Evolutionary conservation across 2,888 invertebrate species (phyloP), one percentile per base, ranked within the genome.

Genomic region (Lasioglossum villosulum): DNA sequence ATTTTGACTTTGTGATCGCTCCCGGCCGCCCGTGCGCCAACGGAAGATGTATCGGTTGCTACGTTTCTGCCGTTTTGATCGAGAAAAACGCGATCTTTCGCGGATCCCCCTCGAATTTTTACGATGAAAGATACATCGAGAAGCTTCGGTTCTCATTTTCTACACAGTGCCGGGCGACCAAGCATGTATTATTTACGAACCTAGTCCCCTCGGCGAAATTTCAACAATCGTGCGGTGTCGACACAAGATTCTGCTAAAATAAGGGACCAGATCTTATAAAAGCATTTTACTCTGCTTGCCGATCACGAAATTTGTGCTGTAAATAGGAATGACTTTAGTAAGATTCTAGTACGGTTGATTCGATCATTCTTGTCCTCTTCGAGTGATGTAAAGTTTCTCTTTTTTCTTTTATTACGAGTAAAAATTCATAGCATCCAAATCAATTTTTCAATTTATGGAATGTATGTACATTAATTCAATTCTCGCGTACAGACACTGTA

Each of bases 131-230:
- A 34, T 34, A 39, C n/a, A 10, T 68, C 37, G 37, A 39, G 3
- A 39, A 8, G 23, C n/a, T 84, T 82, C 76, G 74, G 71, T 71
- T 75, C 80, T 73, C 80, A 80, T 80, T 81, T 78, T 77, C 66
- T 79, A 75, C 75, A 74, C 39, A 12, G 37, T 59, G 66, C 71
- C 39, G 74, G 77, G 63, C 72, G 77, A 83, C 72, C 16, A 52
- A 48, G 66, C 74, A 68, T 37, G 70, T 80, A 74, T 85, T 71
- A 66, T 82, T 87, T 83, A 83, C 81, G 66, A 80, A 75, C 79
- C 83, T 86, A 88, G 88, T 88, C 87, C 75, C 75, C 23, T 30
- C 48, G 66, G 59, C 63, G 78, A 71, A 75, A 75, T 81, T 75
- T 79, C 76, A 68, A 68, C 34, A 68, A 68, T 68, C 68, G 12